Conservation (phyloP, 2,888 invertebrate genomes). For the Lacanobia oleracea region DNA sequence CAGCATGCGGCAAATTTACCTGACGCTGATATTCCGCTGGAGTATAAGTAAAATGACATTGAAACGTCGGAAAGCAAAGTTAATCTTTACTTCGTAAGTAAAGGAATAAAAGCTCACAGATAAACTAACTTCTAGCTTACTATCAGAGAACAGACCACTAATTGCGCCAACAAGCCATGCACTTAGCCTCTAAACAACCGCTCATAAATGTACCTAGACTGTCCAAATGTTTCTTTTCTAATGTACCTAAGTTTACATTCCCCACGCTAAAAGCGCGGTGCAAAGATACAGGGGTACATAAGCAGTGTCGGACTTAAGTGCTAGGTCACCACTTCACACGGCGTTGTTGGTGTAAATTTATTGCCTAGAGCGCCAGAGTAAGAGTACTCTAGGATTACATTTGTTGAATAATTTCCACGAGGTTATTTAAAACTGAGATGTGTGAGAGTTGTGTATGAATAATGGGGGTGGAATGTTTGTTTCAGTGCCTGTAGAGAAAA, state of each 20-base stretch:
- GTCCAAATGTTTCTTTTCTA: conserved; percentile 42
- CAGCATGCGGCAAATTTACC: too few species aligned
- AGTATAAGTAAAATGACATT: too few species aligned
- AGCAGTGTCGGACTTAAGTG: conserved; percentile 57
- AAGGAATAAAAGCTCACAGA: neutral
- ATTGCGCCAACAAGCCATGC: conserved; percentile 14
- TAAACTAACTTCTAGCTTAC: neutral
- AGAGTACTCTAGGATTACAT: conserved; percentile 47
- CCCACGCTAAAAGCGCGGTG: conserved; percentile 44
- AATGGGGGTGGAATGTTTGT: neutral
- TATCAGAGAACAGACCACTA: conserved; percentile 10
- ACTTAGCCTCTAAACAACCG: conserved; percentile 28
- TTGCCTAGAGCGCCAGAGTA: conserved; percentile 44
- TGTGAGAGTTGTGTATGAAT: conserved; percentile 1
- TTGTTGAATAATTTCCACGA: conserved; percentile 53
- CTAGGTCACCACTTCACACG: conserved; percentile 53
- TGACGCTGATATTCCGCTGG: too few species aligned
- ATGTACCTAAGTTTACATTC: conserved; percentile 39
- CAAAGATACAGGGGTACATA: conserved; percentile 39
- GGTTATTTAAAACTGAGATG: conserved; percentile 29
- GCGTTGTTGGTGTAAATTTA: conserved; percentile 47
- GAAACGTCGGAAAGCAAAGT: too few species aligned
- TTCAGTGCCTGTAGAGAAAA: neutral
- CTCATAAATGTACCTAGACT: conserved; percentile 43
- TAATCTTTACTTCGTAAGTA: neutral